Evolutionary conservation across 2,888 invertebrate species (phyloP).

Genomic region (Bugula neritina): DNA sequence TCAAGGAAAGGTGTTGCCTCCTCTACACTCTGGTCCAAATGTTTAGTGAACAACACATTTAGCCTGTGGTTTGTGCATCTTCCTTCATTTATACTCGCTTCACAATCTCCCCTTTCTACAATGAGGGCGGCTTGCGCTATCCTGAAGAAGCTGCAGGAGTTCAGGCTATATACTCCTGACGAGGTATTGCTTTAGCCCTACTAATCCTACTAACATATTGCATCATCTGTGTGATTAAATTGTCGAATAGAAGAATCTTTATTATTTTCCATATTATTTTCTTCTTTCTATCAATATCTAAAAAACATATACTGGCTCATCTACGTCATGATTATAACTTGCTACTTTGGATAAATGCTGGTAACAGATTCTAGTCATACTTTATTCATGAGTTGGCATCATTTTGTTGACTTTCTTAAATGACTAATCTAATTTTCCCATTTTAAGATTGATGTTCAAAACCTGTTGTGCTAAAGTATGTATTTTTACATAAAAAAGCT

Average conservation of each 20-base stretch:
- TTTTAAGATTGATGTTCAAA: too few species aligned
- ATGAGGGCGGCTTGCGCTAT: constrained; percentile 78
- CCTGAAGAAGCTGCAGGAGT: constrained; percentile 77
- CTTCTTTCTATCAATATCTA: too few species aligned
- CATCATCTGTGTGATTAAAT: background rate
- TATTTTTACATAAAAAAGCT: too few species aligned
- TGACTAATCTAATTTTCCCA: too few species aligned
- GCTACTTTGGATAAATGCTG: too few species aligned
- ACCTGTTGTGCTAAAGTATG: too few species aligned
- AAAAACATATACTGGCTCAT: too few species aligned
- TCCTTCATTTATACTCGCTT: constrained; percentile 72
- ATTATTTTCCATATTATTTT: background rate
- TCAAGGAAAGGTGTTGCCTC: constrained; percentile 59
- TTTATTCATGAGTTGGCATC: too few species aligned
- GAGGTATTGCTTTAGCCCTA: constrained; percentile 60
- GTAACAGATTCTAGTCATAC: too few species aligned
- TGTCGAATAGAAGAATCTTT: background rate
- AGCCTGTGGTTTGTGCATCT: constrained; percentile 91
- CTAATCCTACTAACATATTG: background rate
- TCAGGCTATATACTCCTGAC: constrained; percentile 76
- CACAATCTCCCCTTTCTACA: constrained; percentile 64
- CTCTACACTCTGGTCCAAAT: constrained; percentile 85
- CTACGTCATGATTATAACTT: too few species aligned
- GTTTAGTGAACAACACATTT: constrained; percentile 56
- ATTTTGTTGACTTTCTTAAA: too few species aligned